A percentile compares a stretch with the other conserved stretches of the same genome.
These are phyloP conservation scores for Listrodromus nycthemerus DNA, from an alignment of 2,888 invertebrate genomes.

Conservation along the genomic window DNA sequence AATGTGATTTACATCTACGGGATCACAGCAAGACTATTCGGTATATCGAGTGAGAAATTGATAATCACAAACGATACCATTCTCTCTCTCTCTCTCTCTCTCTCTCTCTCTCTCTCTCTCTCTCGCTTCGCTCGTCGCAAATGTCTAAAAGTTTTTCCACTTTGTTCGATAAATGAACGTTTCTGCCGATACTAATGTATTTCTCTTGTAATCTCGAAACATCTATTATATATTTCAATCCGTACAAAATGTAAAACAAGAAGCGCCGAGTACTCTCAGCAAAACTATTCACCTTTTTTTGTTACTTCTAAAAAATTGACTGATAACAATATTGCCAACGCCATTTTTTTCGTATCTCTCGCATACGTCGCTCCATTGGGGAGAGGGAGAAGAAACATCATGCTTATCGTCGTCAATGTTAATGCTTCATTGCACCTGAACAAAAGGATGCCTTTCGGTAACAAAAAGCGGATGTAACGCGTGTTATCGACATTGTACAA, in stretches of 20 bases:
- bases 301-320: constrained; percentile 47
- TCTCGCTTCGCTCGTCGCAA: constrained; percentile 31
- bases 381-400: constrained; percentile 11
- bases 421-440: constrained; percentile 25
- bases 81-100: constrained; percentile 10
- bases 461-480: not conserved
- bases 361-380: constrained; percentile 1
- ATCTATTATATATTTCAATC: constrained; percentile 38
- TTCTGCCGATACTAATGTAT: constrained; percentile 55
- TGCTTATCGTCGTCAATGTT: constrained; percentile 38
- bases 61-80: constrained; percentile 65
- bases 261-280: constrained; percentile 47
- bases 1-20: constrained; percentile 75
- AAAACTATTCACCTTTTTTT: constrained; percentile 40
- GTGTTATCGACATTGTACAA: constrained; percentile 18
- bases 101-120: constrained; percentile 13
- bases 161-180: constrained; percentile 58
- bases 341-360: constrained; percentile 21
- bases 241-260: constrained; percentile 60
- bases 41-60: constrained; percentile 68
- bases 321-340: constrained; percentile 55
- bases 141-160: constrained; percentile 22
- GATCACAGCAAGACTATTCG: constrained; percentile 79
- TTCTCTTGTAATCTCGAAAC: constrained; percentile 27
- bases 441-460: constrained; percentile 20